A percentile compares a stretch with the other conserved stretches of the same genome.
Conservation (phyloP, 2,888 invertebrate genomes). For the Melolontha melolontha region DNA sequence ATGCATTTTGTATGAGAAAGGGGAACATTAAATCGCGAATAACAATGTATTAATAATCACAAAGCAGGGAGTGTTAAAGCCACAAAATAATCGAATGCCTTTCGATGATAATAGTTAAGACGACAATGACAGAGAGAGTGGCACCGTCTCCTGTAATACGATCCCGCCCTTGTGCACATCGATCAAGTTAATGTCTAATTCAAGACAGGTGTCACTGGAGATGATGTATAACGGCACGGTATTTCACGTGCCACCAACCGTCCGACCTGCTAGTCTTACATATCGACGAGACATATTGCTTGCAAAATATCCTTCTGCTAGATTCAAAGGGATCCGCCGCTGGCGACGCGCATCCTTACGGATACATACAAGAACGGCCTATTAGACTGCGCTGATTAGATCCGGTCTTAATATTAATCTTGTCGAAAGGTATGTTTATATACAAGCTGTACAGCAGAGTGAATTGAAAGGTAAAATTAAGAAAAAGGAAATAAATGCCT, state of each 20-base stretch:
- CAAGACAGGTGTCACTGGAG: conserved; percentile 24
- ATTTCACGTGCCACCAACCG: conserved; percentile 14
- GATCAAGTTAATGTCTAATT: conserved; percentile 38
- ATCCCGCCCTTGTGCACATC: conserved; percentile 6
- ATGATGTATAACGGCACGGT: conserved; percentile 31
- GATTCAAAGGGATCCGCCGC: not conserved
- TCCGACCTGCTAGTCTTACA: conserved; percentile 21
- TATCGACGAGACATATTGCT: conserved; percentile 24
- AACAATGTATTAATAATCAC: too few species aligned
- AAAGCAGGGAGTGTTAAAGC: too few species aligned
- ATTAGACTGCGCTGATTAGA: conserved; percentile 28
- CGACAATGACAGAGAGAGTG: conserved; percentile 1
- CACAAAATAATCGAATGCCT: conserved; percentile 1
- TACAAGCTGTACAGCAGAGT: too few species aligned
- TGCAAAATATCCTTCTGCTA: conserved; percentile 4
- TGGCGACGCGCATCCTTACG: not conserved
- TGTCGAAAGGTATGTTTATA: conserved; percentile 2
- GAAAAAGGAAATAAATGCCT: too few species aligned
- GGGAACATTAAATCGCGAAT: too few species aligned
- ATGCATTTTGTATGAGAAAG: too few species aligned
- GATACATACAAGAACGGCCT: not conserved
- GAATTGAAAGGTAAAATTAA: not conserved
- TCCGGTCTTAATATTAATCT: conserved; percentile 17
- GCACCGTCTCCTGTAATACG: not conserved
- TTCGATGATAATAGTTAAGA: conserved; percentile 3